Conservation (phyloP, 2,888 invertebrate genomes). For the Ectobius pallidus region DNA sequence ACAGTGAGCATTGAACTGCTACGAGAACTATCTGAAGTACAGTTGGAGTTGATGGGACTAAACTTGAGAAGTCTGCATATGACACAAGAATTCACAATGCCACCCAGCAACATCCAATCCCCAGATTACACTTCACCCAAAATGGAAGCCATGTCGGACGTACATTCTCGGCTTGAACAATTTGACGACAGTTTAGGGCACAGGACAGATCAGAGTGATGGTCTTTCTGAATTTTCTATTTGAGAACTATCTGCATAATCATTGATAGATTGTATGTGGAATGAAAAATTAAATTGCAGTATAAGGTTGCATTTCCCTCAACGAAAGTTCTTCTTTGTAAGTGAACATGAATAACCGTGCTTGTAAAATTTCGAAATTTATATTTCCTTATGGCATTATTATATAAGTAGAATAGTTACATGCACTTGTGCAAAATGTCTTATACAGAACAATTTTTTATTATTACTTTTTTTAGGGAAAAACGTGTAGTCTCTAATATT, state of each 20-base stretch:
- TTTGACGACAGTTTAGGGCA: slow-evolving; percentile 1
- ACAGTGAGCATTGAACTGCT: slow-evolving; percentile 55
- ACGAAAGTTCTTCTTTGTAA: too few species aligned
- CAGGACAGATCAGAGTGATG: not conserved
- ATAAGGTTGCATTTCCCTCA: too few species aligned
- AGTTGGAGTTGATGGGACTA: slow-evolving; percentile 66
- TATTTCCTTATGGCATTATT: too few species aligned
- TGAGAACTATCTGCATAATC: not conserved
- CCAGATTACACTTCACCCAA: not conserved
- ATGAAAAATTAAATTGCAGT: too few species aligned
- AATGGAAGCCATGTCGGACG: not conserved
- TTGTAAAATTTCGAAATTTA: too few species aligned
- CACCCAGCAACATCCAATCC: too few species aligned
- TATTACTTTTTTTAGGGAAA: too few species aligned
- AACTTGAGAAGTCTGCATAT: slow-evolving; percentile 63
- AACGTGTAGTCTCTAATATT: too few species aligned
- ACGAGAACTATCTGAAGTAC: slow-evolving; percentile 65
- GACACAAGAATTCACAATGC: not conserved
- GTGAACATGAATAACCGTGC: too few species aligned
- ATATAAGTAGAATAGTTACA: too few species aligned
- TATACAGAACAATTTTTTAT: too few species aligned
- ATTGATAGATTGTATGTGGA: not conserved
- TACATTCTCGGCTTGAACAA: not conserved
- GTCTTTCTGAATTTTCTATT: not conserved
- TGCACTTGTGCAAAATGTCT: too few species aligned